Evolutionary conservation across 23 tunicate genomes (phyloP).

Genomic region (Styela plicata): DNA sequence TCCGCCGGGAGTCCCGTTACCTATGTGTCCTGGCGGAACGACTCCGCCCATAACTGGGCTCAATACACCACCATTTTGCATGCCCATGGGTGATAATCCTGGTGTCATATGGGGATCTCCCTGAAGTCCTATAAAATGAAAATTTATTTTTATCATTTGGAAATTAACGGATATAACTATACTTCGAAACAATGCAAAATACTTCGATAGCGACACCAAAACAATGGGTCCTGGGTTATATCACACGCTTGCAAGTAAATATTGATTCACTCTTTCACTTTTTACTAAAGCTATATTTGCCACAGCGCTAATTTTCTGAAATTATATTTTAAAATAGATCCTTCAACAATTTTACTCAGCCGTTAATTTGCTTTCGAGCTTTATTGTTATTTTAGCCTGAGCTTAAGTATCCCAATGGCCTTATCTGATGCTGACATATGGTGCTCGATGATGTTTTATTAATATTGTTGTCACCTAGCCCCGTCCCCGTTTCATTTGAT

Average conservation of each 20-base stretch:
- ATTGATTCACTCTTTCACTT: no score
- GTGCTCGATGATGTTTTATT: neutral
- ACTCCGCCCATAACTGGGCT: slow-evolving; percentile 28
- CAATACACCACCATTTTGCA: slow-evolving; percentile 24
- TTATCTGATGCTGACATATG: neutral
- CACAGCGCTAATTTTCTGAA: neutral
- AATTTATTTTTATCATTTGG: no score
- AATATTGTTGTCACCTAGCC: neutral
- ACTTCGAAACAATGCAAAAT: no score
- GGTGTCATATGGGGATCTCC: slow-evolving; percentile 14
- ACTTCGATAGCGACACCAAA: no score
- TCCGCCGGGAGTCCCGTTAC: slow-evolving; percentile 15
- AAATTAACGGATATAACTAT: no score
- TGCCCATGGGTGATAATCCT: slow-evolving; percentile 31
- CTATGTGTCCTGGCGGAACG: slow-evolving; percentile 31
- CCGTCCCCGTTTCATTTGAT: neutral
- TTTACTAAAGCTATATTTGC: no score
- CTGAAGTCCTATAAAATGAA: neutral
- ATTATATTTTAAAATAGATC: neutral
- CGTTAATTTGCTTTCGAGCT: neutral
- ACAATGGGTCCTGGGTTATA: no score
- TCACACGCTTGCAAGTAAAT: no score
- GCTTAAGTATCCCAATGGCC: neutral
- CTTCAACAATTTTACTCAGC: neutral
- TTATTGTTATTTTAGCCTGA: neutral